These are phyloP conservation scores for Rhabdornis inornatus DNA, from an alignment of 2,113 vertebrate species.

Conservation along the genomic window DNA sequence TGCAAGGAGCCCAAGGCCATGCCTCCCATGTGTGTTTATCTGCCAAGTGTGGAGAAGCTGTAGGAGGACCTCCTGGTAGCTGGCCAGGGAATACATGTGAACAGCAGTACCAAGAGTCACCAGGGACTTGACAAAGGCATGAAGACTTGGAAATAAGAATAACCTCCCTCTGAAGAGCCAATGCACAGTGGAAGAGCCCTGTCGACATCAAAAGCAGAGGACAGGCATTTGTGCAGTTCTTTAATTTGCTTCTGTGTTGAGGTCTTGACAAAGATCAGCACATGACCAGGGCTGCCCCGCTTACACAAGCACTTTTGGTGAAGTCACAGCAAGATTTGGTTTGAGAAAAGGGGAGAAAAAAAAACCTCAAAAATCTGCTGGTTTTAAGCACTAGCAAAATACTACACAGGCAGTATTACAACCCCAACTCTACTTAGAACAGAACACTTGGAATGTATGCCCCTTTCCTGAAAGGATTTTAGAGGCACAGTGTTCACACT, in stretches of 20 bases:
- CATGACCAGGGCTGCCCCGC: neutral
- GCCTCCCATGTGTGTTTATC: neutral
- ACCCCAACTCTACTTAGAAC: fast-evolving
- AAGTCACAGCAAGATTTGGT: neutral
- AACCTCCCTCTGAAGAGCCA: neutral
- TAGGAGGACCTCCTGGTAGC: neutral
- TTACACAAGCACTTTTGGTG: neutral
- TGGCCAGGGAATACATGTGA: neutral
- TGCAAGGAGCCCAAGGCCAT: neutral
- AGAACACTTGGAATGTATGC: neutral
- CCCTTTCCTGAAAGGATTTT: neutral
- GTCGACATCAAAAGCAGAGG: neutral
- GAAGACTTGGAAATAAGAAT: neutral
- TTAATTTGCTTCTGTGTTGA: neutral
- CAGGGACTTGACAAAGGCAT: neutral
- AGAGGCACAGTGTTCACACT: neutral
- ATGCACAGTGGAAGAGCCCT: neutral
- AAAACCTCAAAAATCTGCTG: neutral
- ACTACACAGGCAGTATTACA: neutral
- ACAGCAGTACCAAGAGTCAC: neutral
- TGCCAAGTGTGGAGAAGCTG: neutral
- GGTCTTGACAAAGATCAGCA: neutral
- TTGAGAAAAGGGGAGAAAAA: neutral
- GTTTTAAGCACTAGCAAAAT: neutral
- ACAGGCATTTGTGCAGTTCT: neutral